These are phyloP conservation scores for Crotalus horridus DNA, from an alignment of 2,113 vertebrate species.

Conservation along the genomic window DNA sequence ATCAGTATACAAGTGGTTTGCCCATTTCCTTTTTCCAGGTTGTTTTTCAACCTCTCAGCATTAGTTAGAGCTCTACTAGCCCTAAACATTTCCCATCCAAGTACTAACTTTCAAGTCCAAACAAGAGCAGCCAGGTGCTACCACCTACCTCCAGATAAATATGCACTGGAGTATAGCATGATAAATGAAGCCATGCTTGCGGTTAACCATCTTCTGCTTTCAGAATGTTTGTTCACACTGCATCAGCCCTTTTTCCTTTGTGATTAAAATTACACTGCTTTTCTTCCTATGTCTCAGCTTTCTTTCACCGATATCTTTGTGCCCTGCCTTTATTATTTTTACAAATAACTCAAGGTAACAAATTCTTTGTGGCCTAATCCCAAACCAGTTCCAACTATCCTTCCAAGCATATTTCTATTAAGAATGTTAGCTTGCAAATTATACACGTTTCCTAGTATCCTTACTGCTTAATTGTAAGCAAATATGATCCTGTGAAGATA, in stretches of 20 bases:
- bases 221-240: background rate
- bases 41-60: background rate
- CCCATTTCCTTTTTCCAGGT: background rate
- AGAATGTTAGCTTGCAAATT: background rate
- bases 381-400: background rate
- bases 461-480: background rate
- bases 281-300: background rate
- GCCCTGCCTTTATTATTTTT: background rate
- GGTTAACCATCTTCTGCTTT: background rate
- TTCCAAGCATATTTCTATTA: background rate
- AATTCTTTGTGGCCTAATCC: background rate
- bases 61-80: background rate
- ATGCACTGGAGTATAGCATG: background rate
- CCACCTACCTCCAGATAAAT: background rate
- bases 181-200: background rate
- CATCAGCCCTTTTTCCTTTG: background rate
- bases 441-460: background rate
- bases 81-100: background rate
- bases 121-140: background rate
- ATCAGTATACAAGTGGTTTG: background rate
- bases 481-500: background rate
- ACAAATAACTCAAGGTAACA: background rate
- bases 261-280: background rate
- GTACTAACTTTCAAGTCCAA: background rate
- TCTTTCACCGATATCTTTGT: background rate